Evolutionary conservation across 2,888 invertebrate genomes (phyloP).

Genomic region (Smittia aterrima): DNA sequence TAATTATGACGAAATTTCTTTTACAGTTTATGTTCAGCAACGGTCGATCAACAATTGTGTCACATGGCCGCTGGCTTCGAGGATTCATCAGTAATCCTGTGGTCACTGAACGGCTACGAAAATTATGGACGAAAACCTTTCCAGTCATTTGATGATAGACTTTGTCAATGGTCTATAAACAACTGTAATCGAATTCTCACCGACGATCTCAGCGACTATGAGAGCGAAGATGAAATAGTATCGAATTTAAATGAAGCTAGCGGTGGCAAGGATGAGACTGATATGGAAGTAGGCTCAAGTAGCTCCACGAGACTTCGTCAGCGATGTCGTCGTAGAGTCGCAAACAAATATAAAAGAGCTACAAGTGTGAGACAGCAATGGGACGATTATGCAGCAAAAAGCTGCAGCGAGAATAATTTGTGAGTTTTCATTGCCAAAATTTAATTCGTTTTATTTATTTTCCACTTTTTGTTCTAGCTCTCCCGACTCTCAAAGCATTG

Average conservation of each 20-base stretch:
- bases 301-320: not conserved
- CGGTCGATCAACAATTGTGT: constrained; percentile 50
- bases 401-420: constrained; percentile 49
- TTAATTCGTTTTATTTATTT: no score
- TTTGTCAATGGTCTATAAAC: constrained; percentile 51
- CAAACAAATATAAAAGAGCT: constrained; percentile 22
- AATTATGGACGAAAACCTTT: constrained; percentile 50
- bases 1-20: constrained; percentile 6
- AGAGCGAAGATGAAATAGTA: constrained; percentile 46
- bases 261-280: not conserved
- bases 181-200: constrained; percentile 44
- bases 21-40: constrained; percentile 45
- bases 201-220: constrained; percentile 42
- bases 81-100: constrained; percentile 51
- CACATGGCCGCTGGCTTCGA: constrained; percentile 53
- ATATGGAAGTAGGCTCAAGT: not conserved
- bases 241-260: not conserved
- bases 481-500: constrained; percentile 61
- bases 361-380: constrained; percentile 44
- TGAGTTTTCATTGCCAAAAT: constrained; percentile 46
- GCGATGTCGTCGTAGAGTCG: not conserved
- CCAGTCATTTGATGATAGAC: constrained; percentile 45
- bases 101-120: constrained; percentile 51
- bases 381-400: constrained; percentile 42
- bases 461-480: constrained; percentile 52